Conservation (phyloP, 2,797 vertebrate species). For the Etheostoma perlongum region DNA sequence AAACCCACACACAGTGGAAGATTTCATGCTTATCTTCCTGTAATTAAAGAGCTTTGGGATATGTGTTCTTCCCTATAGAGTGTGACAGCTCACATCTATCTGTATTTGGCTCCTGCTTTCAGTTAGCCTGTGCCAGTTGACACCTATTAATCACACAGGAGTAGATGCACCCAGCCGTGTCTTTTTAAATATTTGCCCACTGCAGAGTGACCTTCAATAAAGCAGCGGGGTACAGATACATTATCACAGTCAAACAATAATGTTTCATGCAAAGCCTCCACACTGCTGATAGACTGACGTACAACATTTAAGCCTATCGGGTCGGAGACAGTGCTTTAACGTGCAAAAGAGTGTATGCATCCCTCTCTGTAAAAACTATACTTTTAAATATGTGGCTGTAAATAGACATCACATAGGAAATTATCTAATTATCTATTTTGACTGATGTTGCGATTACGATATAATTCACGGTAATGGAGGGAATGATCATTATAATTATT, state of each 20-base stretch:
- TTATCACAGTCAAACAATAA: neutral
- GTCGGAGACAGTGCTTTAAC: neutral
- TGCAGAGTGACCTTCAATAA: conserved; percentile 12
- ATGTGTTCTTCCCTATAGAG: neutral
- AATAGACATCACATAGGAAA: no score
- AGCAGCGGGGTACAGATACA: neutral
- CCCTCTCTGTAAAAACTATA: neutral
- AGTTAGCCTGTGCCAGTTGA: conserved; percentile 4
- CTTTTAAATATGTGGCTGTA: no score
- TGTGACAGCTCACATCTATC: conserved; percentile 30
- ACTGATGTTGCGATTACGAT: no score
- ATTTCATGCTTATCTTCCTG: neutral
- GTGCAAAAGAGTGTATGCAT: neutral
- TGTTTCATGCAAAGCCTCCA: neutral
- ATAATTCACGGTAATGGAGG: no score
- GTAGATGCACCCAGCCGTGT: neutral
- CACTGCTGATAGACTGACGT: neutral
- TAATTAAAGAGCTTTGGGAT: neutral
- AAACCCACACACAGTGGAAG: neutral
- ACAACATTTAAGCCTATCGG: neutral
- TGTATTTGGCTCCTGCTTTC: conserved; percentile 5
- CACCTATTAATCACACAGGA: conserved; percentile 26
- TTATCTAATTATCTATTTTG: no score
- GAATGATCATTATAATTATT: no score
- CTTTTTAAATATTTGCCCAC: conserved; percentile 15